Evolutionary conservation across 35 echinoderm and acorn worm genomes (phyloP), one percentile per base, ranked within the genome.

Genomic region (Eucidaris tribuloides): DNA sequence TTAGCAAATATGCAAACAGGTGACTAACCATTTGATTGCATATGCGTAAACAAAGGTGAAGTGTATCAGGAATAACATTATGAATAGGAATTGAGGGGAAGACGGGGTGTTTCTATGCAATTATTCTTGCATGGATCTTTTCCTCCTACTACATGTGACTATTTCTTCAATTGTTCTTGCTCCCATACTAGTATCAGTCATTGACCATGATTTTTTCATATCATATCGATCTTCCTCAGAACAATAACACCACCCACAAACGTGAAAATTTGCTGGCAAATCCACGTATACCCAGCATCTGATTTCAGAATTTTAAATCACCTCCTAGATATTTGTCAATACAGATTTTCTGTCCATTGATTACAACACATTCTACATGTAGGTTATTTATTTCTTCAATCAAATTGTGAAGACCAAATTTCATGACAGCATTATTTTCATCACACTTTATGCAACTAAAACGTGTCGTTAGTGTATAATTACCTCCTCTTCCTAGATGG

Each of bases 311-410:
- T 78, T 92, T 92, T 0, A 92, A 42, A 77, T 92, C 90, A 1
- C 83, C 90, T 72, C 90, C 90, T 19, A 85, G 60, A 59, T 81
- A 92, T 76, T 92, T 92, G 31, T 92, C 89, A 60, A 90, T 41
- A 23, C 65, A 38, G 7, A 89, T 58, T 42, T 40, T 18, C 45
- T 84, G 49, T 46, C 81, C 81, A 79, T 62, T 49, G 25, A 90
- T 34, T 62, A 27, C 33, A 43, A 90, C 49, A 78, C n/a, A n/a
- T 24, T 74, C 18, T 1, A 0, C 1, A 39, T 34, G 52, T 15
- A n/a, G n/a, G n/a, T n/a, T n/a, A n/a, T n/a, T n/a, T n/a, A n/a
- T n/a, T n/a, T n/a, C n/a, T n/a, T n/a, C n/a, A n/a, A n/a, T n/a
- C n/a, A n/a, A n/a, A n/a, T n/a, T n/a, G n/a, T n/a, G n/a, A n/a